phyloP scores from a whole-genome alignment of 2,113 vertebrate genomes.

The Siphamia tubifer region DNA sequence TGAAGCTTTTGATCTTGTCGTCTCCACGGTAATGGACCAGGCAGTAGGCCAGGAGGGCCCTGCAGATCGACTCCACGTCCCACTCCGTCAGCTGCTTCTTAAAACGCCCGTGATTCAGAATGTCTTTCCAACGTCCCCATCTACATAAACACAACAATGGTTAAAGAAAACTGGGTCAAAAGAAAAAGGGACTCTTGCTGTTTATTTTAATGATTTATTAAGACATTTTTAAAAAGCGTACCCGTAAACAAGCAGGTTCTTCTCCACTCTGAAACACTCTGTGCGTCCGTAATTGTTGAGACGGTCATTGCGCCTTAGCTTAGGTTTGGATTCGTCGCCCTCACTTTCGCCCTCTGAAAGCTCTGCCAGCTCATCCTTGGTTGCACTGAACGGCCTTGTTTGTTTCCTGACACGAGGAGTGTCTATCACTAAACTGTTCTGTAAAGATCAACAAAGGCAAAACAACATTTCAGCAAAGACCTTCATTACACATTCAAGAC shows the following conservation, averaged over 20 bases:
- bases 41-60: conserved; percentile 93
- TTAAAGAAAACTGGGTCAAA: background rate
- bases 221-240: conserved; percentile 53
- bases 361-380: conserved; percentile 95
- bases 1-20: conserved; percentile 98
- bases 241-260: conserved; percentile 98
- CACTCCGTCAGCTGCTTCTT: conserved; percentile 93
- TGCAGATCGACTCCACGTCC: conserved; percentile 96
- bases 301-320: conserved; percentile 91
- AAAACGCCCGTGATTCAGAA: conserved; percentile 95
- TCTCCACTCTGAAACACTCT: conserved; percentile 97
- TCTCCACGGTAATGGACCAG: conserved; percentile 97
- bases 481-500: too few relatives aligned
- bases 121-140: conserved; percentile 98
- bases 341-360: conserved; percentile 95
- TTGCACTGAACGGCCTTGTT: conserved; percentile 94
- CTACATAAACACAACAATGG: conserved; percentile 61
- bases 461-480: background rate
- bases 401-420: conserved; percentile 97
- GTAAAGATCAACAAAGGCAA: conserved; percentile 21
- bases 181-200: background rate
- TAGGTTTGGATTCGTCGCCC: conserved; percentile 89
- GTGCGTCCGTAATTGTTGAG: conserved; percentile 93
- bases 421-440: conserved; percentile 99
- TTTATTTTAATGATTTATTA: background rate